Percentiles rank a stretch among this genome's conserved stretches.
phyloP scores from a whole-genome alignment of 2,888 invertebrate species.

The Sacculina carcini region DNA sequence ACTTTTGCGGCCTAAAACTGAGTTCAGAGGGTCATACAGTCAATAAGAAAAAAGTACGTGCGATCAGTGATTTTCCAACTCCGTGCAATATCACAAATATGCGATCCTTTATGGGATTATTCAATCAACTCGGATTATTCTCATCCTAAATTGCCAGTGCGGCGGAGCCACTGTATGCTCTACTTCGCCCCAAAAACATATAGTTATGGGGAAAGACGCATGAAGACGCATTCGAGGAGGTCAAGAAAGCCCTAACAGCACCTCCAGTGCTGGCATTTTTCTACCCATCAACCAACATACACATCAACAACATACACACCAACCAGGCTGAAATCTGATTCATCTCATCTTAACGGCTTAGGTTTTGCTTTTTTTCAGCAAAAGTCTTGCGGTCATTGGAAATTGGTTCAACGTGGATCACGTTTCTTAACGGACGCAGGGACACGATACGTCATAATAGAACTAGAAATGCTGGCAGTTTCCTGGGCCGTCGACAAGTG shows the following conservation, averaged over 20 bases:
- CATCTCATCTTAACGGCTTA: neutral
- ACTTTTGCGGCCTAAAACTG: too few species aligned
- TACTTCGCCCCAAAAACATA: too few species aligned
- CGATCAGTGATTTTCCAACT: too few species aligned
- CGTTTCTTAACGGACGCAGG: neutral
- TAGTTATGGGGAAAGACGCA: neutral
- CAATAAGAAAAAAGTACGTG: too few species aligned
- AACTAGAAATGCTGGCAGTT: neutral
- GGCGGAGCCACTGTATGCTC: too few species aligned
- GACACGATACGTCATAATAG: neutral
- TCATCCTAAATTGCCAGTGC: too few species aligned
- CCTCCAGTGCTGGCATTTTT: neutral
- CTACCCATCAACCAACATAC: too few species aligned
- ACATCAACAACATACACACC: too few species aligned
- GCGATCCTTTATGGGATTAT: too few species aligned
- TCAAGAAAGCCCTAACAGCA: neutral
- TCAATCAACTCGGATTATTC: too few species aligned
- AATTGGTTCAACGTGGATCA: conserved; percentile 1
- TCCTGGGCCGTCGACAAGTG: conserved; percentile 7
- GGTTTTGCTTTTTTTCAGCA: neutral
- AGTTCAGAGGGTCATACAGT: too few species aligned
- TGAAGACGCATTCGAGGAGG: neutral
- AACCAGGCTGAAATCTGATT: neutral
- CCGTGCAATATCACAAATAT: too few species aligned
- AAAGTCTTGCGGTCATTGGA: neutral